Base-by-base conservation (phyloP, 2,113 vertebrate species). In the Protomyctophum bolini region DNA sequence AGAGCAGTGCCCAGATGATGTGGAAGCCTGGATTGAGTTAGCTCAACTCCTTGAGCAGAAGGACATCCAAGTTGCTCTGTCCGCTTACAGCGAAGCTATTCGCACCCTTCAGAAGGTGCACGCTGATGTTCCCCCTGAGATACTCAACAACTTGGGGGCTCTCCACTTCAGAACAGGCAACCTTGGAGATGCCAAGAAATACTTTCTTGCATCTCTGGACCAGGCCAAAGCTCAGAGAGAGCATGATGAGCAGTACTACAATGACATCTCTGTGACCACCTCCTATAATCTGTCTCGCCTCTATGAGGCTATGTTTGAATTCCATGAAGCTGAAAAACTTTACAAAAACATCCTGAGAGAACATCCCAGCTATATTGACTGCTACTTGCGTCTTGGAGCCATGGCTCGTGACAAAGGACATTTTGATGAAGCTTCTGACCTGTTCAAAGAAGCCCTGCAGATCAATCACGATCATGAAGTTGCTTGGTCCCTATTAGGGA, bases 351-450 rank as follows among this genome's bases (percentile, higher is more conserved):
- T 99, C 80, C 85, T 99, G 86, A 94, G 97, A 74, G 98, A 99
- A 71, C 98, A 99, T 92, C 98, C 98, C 0, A 99, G 99, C 92
- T 99, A 99, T 0, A 97, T 99, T 50, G 97, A 99, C 87, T 99
- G 98, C 84, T 99, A 99, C 81, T 91, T 99, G 76, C 95, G 98
- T 7, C 94, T 99, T 28, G 98, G 98, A 83, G 97, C 97, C 5
- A 99, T 99, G 98, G 98, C 98, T 58, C 95, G 98, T 72, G 97
- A 99, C 91, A 99, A 98, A 94, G 98, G 98, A 70, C 99, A 99
- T 80, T 99, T 99, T 90, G 99, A 99, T 58, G 98, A 99, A 81
- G 98, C 98, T 68, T 99, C 98, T 9, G 98, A 99, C 66, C 99
- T 97, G 97, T 99, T 99, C 92, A 99, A 99, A 92, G 98, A 99